These are phyloP conservation scores for Nemapogon koenigi DNA, from an alignment of 2,888 invertebrate genomes.

Conservation along the genomic window DNA sequence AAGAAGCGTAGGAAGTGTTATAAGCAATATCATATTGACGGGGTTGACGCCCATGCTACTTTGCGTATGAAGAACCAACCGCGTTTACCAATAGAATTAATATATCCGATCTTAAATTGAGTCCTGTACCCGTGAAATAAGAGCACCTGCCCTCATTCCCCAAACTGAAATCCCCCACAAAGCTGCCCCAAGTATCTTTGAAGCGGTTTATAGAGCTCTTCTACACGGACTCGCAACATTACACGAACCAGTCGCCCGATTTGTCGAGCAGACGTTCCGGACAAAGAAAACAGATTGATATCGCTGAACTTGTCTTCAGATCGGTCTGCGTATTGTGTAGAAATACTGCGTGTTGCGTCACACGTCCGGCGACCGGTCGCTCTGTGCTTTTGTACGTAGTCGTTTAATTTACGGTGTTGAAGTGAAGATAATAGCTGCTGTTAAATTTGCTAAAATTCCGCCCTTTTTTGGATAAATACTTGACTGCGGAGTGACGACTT, in stretches of 20 bases:
- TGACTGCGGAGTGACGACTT: too few species aligned
- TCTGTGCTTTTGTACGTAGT: slow-evolving; percentile 29
- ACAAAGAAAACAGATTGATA: slow-evolving; percentile 58
- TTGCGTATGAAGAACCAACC: too few species aligned
- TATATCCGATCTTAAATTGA: slow-evolving; percentile 29
- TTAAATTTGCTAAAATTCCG: slow-evolving; percentile 45
- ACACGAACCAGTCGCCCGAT: slow-evolving; percentile 11
- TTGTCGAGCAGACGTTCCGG: slow-evolving; percentile 22
- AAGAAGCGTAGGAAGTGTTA: too few species aligned
- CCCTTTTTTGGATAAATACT: slow-evolving; percentile 19
- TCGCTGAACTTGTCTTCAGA: slow-evolving; percentile 26
- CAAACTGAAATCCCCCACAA: slow-evolving; percentile 17
- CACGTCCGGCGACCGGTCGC: slow-evolving; percentile 28
- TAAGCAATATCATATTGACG: too few species aligned
- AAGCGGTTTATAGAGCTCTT: slow-evolving; percentile 27
- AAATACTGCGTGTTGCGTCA: slow-evolving; percentile 22
- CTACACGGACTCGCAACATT: slow-evolving; percentile 22
- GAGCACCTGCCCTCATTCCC: slow-evolving; percentile 16
- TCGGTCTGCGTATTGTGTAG: slow-evolving; percentile 13
- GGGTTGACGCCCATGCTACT: too few species aligned
- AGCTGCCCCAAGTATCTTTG: slow-evolving; percentile 29
- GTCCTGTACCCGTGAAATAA: slow-evolving; percentile 29
- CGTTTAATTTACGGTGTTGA: slow-evolving; percentile 56
- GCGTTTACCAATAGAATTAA: too few species aligned
- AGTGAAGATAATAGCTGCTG: slow-evolving; percentile 51